A percentile compares a stretch with the other conserved stretches of the same genome.
phyloP scores from a whole-genome alignment of 2,888 invertebrate genomes.

The Drosophila incognita region DNA sequence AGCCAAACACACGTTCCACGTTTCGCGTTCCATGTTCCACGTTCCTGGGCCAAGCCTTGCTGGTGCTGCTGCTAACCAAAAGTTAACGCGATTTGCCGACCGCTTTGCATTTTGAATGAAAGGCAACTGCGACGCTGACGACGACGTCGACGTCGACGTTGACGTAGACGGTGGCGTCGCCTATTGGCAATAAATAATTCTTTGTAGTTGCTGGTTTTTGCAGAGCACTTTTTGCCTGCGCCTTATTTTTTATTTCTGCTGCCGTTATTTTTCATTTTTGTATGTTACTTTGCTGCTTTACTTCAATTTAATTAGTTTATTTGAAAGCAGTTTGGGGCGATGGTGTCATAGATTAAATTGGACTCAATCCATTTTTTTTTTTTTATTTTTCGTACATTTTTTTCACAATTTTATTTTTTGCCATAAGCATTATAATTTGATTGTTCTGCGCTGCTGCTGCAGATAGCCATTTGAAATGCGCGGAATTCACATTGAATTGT shows the following conservation, averaged over 20 bases:
- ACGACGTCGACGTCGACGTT: neutral
- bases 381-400: conserved; percentile 22
- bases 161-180: conserved; percentile 15
- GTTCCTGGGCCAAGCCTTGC: conserved; percentile 58
- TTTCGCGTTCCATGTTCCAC: conserved; percentile 42
- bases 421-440: conserved; percentile 45
- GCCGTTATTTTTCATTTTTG: conserved; percentile 18
- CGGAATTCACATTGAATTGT: conserved; percentile 49
- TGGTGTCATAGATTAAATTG: conserved; percentile 80
- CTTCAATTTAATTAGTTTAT: conserved; percentile 80
- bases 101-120: conserved; percentile 57
- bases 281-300: conserved; percentile 50
- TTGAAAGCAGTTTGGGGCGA: conserved; percentile 79
- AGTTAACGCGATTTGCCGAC: conserved; percentile 4
- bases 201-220: conserved; percentile 52
- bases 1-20: conserved; percentile 27
- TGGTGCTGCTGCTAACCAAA: conserved; percentile 4
- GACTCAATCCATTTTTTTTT: conserved; percentile 53
- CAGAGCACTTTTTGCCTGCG: conserved; percentile 35
- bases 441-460: conserved; percentile 49
- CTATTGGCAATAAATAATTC: conserved; percentile 77
- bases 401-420: conserved; percentile 46
- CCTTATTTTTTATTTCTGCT: conserved; percentile 33
- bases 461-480: conserved; percentile 28
- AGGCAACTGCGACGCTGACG: conserved; percentile 34